phyloP scores from a whole-genome alignment of 2,113 vertebrate genomes.

The Daboia siamensis region DNA sequence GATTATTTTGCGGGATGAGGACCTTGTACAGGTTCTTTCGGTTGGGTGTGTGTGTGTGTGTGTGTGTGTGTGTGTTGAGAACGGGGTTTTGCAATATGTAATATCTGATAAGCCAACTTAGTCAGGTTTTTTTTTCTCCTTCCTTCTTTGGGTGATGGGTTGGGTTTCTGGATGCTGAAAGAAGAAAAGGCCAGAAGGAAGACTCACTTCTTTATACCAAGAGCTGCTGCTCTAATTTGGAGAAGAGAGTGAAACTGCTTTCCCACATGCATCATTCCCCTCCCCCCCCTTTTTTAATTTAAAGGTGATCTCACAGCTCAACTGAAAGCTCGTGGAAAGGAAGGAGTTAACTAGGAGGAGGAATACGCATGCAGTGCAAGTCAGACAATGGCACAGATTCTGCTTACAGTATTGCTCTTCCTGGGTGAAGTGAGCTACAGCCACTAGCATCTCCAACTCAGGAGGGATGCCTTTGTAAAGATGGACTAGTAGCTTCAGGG shows the following conservation, averaged over 20 bases:
- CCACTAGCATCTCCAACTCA: conserved; percentile 46
- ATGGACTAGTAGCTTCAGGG: conserved; percentile 27
- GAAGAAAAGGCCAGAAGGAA: conserved; percentile 26
- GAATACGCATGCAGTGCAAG: conserved; percentile 87
- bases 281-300: neutral
- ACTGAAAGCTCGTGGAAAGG: conserved; percentile 48
- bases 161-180: conserved; percentile 12
- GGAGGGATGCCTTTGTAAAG: conserved; percentile 18
- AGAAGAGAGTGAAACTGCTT: conserved; percentile 10
- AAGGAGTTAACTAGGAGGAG: conserved; percentile 80
- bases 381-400: conserved; percentile 94
- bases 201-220: conserved; percentile 18
- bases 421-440: conserved; percentile 42
- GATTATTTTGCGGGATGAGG: conserved; percentile 3
- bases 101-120: conserved; percentile 58
- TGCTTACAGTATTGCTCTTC: conserved; percentile 72
- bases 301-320: conserved; percentile 50
- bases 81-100: conserved; percentile 35
- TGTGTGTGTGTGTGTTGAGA: neutral
- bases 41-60: no score
- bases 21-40: conserved; percentile 21
- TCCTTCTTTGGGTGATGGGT: neutral
- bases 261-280: neutral
- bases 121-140: neutral
- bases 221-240: conserved; percentile 9